Percentiles rank a stretch among this genome's conserved stretches.
Conservation (phyloP, 2,888 invertebrate genomes). For the Notocelia uddmanniana region DNA sequence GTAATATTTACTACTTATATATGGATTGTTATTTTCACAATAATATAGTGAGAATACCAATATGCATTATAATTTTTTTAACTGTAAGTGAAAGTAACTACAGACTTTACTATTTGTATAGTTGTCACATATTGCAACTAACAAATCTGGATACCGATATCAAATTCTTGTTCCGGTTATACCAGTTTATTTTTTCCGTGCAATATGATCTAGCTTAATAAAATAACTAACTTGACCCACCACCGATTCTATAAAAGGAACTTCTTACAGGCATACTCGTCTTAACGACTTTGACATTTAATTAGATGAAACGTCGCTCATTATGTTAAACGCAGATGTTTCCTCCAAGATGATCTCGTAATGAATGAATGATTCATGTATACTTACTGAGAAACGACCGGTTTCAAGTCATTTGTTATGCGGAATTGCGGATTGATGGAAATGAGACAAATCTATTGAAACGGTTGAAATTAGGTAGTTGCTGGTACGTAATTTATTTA, state of each 20-base stretch:
- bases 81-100: too few relatives aligned
- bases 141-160: too few relatives aligned
- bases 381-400: slow-evolving; percentile 39
- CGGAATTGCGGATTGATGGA: slow-evolving; percentile 9
- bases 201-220: not conserved
- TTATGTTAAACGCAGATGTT: slow-evolving; percentile 35
- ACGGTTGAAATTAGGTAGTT: not conserved
- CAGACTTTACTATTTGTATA: too few relatives aligned
- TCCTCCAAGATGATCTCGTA: slow-evolving; percentile 17
- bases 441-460: slow-evolving; percentile 19
- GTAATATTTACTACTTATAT: too few relatives aligned
- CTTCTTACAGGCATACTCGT: slow-evolving; percentile 6
- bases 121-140: too few relatives aligned
- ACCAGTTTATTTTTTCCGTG: too few relatives aligned
- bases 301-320: slow-evolving; percentile 12
- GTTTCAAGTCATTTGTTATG: slow-evolving; percentile 32
- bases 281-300: slow-evolving; percentile 27
- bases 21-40: too few relatives aligned
- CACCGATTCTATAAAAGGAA: not conserved
- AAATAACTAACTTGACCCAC: not conserved
- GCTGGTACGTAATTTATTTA: not conserved
- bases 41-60: too few relatives aligned
- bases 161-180: too few relatives aligned
- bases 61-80: too few relatives aligned
- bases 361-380: slow-evolving; percentile 44